Evolutionary conservation across 2,888 invertebrate species (phyloP), one percentile per base, ranked within the genome.

Genomic region (Stramonita haemastoma): DNA sequence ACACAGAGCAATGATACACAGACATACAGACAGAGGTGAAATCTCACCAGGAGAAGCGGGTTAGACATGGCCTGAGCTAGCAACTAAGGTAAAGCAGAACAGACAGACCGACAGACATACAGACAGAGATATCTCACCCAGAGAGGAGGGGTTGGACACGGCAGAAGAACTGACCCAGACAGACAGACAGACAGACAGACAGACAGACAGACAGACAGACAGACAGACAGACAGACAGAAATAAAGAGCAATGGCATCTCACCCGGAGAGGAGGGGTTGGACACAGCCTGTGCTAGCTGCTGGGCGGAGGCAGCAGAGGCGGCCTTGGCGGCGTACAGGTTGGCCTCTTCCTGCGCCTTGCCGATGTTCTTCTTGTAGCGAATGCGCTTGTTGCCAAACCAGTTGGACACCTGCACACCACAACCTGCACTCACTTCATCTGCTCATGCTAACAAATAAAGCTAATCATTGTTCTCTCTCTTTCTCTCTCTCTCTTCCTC

Each of bases 361-460:
- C 99, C 99, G 94, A 99, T 99, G 97, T 99, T 99, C 97, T 99
- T 99, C 98, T 99, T 99, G 97, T 99, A 99, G 95, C 99, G 98
- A 97, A 99, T 99, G 95, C 99, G 97, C 96, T 99, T 99, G 97
- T 99, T 99, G 94, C 99, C 99, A 96, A 99, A 99, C 99, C 99
- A 99, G 97, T 99, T 99, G 94, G 99, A 99, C 92, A 99, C 99
- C 98, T 98, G 93, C 11, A 73, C 26, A n/a, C 1, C 26, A n/a
- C 4, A 8, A 15, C 6, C 26, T 26, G 1, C 66, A 1, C 13
- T 66, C 66, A 66, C 66, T 46, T 46, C 46, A 46, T 8, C 2
- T 46, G 46, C 46, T 46, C 46, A 46, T 46, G 46, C n/a, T n/a
- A n/a, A n/a, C n/a, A n/a, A n/a, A n/a, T n/a, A n/a, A n/a, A n/a